A percentile compares a stretch with the other conserved stretches of the same genome.
Conservation (phyloP, 2,113 vertebrate genomes). For the Hiodon alosoides region DNA sequence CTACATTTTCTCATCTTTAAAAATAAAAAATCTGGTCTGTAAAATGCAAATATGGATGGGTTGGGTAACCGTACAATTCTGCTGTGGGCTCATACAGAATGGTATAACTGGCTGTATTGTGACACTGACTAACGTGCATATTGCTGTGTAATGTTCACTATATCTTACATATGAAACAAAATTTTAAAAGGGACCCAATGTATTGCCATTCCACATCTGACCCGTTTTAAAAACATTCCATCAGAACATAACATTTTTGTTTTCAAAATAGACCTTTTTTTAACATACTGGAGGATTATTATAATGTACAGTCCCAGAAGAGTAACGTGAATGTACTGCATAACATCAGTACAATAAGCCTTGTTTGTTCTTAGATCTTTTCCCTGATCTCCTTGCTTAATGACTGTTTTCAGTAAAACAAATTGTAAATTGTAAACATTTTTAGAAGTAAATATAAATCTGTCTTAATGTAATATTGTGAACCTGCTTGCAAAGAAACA, state of each 20-base stretch:
- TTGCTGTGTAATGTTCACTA: slow-evolving; percentile 37
- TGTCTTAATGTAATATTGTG: slow-evolving; percentile 44
- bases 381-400: slow-evolving; percentile 19
- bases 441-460: slow-evolving; percentile 50
- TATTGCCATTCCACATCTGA: slow-evolving; percentile 38
- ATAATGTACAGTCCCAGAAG: slow-evolving; percentile 29
- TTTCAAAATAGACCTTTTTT: slow-evolving; percentile 20
- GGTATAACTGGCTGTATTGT: slow-evolving; percentile 65
- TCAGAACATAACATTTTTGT: slow-evolving; percentile 26
- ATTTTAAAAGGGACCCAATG: slow-evolving; percentile 42
- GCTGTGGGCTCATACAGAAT: slow-evolving; percentile 67
- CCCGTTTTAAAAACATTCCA: slow-evolving; percentile 51
- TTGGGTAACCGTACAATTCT: slow-evolving; percentile 49
- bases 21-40: slow-evolving; percentile 18
- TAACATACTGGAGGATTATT: slow-evolving; percentile 33
- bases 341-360: slow-evolving; percentile 38
- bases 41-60: slow-evolving; percentile 27
- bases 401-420: slow-evolving; percentile 29
- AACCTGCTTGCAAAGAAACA: slow-evolving; percentile 40
- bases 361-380: slow-evolving; percentile 30
- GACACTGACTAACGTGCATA: slow-evolving; percentile 60
- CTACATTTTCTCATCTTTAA: slow-evolving; percentile 33
- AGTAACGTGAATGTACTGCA: slow-evolving; percentile 38
- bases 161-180: slow-evolving; percentile 32
- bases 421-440: slow-evolving; percentile 60